These are phyloP conservation scores for Synergus itoensis DNA, from an alignment of 2,888 invertebrate genomes.

Conservation along the genomic window DNA sequence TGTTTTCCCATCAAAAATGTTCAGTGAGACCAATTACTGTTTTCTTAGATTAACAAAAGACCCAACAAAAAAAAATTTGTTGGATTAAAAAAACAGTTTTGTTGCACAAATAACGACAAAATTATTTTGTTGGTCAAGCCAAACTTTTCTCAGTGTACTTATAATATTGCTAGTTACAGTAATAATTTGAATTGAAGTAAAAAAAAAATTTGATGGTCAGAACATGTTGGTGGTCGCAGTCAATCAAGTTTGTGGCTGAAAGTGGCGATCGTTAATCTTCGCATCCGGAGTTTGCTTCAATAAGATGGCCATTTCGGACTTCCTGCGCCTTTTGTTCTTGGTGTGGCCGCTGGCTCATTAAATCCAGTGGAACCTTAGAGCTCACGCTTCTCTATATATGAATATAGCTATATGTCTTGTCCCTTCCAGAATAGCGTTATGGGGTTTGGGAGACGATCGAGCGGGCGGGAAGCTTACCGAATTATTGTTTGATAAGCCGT, in stretches of 20 bases:
- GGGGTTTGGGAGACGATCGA: constrained; percentile 4
- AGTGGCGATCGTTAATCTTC: constrained; percentile 20
- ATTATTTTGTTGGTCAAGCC: no score
- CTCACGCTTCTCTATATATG: background rate
- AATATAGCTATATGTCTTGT: background rate
- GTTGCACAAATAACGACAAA: no score
- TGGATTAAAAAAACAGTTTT: no score
- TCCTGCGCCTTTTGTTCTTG: constrained; percentile 22
- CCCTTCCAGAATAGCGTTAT: background rate
- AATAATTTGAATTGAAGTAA: background rate
- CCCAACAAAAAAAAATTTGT: no score
- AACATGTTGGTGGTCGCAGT: background rate
- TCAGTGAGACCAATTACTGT: no score
- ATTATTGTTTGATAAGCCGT: constrained; percentile 44
- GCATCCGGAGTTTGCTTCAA: constrained; percentile 20
- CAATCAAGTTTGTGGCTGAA: constrained; percentile 12
- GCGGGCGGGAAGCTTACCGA: constrained; percentile 37
- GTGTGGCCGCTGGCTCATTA: constrained; percentile 16
- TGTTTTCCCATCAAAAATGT: no score
- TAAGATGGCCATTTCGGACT: constrained; percentile 29
- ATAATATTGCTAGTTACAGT: background rate
- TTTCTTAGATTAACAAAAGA: no score
- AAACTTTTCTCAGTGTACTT: no score
- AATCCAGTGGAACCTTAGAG: constrained; percentile 9
- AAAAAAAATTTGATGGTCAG: background rate